Base-by-base conservation (phyloP, 2,888 invertebrate species). In the Cancer borealis region DNA sequence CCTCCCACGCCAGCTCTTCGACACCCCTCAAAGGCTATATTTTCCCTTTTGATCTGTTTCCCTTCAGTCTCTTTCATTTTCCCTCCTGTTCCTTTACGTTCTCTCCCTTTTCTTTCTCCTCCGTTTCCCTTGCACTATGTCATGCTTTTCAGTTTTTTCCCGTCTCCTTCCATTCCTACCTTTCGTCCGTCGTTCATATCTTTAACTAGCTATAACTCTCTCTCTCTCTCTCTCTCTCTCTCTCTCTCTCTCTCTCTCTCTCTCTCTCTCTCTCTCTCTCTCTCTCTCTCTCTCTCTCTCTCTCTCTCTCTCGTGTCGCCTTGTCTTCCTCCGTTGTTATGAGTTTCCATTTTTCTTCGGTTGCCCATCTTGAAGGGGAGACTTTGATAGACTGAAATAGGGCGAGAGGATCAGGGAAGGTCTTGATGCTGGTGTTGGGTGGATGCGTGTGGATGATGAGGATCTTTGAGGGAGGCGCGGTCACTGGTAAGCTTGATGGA, bases 271-370 rank as follows among this genome's bases (percentile, higher is more conserved):
- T 79, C 79, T 79, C 79, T 79, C 79, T 79, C 79, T 79, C 79
- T 79, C 79, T 79, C 79, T 79, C 79, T 79, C 79, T n/a, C 26
- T 79, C 79, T 79, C 79, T 79, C 79, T 79, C 79, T 79, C 79
- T n/a, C 26, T 79, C 79, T 79, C 79, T 26, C 12, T 79, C 30
- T 79, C 30, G 5, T 12, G 21, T 26, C 79, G 14, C 21, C 79
- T 30, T 30, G 10, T 30, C 30, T 79, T 3, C 79, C n/a, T 66
- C 21, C 30, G 2, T 6, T 79, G 30, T 12, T 30, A 79, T 30
- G 12, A 79, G 26, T 30, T 3, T 79, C 79, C 30, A 3, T 26
- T 30, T 79, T 30, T 30, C 12, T 26, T 79, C 1, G 4, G 4
- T 79, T 30, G 3, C 12, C 79, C 6, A 5, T 26, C 26, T 79